These are phyloP conservation scores for Epicampocera succincta DNA, from an alignment of 2,888 invertebrate genomes.

Conservation along the genomic window DNA sequence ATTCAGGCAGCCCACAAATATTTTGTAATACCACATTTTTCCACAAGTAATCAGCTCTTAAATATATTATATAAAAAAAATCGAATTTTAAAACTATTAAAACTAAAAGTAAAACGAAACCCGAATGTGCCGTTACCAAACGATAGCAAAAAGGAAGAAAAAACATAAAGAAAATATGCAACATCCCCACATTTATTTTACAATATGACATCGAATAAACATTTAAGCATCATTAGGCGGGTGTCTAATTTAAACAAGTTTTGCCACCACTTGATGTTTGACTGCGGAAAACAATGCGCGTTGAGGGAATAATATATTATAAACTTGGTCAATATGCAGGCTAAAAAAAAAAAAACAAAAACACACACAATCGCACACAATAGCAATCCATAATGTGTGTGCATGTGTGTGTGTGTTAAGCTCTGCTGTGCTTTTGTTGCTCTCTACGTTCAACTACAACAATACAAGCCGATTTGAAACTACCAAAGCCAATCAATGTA, in stretches of 20 bases:
- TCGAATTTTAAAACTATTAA: no score
- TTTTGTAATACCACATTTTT: no score
- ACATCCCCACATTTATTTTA: neutral
- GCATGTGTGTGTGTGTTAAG: neutral
- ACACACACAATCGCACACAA: constrained; percentile 2
- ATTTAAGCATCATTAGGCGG: constrained; percentile 65
- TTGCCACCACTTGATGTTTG: constrained; percentile 48
- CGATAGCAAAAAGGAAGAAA: neutral
- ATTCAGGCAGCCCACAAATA: no score
- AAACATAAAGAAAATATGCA: neutral
- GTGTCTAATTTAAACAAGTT: constrained; percentile 66
- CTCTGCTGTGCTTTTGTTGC: constrained; percentile 10
- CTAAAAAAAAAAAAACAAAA: neutral
- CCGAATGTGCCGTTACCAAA: no score
- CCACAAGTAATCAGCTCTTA: no score
- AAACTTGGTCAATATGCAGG: constrained; percentile 45
- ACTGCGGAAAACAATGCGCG: constrained; percentile 58
- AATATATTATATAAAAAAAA: no score
- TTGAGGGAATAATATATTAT: constrained; percentile 63
- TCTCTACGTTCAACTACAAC: constrained; percentile 16
- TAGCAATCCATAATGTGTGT: neutral
- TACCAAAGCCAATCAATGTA: constrained; percentile 68
- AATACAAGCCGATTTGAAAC: constrained; percentile 53
- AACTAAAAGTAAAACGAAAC: no score
- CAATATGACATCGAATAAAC: constrained; percentile 53